These are phyloP conservation scores for Montipora sp. DNA, from an alignment of 64 coral and sea anemone genomes.

Conservation along the genomic window DNA sequence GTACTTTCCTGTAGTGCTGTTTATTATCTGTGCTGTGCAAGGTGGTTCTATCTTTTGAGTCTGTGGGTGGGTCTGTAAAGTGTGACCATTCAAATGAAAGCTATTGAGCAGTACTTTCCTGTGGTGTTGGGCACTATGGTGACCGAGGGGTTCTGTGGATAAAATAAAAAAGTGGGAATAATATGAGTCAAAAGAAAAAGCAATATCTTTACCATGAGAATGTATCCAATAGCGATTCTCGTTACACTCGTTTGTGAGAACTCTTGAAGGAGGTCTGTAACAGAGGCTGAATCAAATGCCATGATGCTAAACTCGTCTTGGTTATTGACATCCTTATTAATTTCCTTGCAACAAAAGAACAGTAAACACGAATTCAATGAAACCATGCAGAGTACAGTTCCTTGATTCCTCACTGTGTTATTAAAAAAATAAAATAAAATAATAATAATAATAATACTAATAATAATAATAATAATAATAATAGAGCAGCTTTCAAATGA, in stretches of 20 bases:
- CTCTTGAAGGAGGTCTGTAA: constrained; percentile 87
- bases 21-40: too few species aligned
- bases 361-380: neutral
- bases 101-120: neutral
- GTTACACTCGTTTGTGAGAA: constrained; percentile 81
- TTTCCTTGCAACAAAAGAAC: neutral
- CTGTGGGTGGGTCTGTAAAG: neutral
- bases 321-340: constrained; percentile 64
- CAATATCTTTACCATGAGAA: constrained; percentile 79
- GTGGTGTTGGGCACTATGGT: neutral
- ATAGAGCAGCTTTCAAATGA: too few species aligned
- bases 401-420: too few species aligned
- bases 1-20: too few species aligned
- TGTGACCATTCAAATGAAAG: neutral
- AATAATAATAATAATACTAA: too few species aligned
- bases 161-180: neutral
- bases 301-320: constrained; percentile 72
- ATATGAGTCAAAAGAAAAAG: neutral
- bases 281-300: constrained; percentile 89
- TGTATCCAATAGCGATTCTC: constrained; percentile 80
- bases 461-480: too few species aligned
- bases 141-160: neutral
- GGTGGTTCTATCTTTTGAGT: neutral
- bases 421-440: too few species aligned
- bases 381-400: neutral